phyloP scores from a whole-genome alignment of 2,797 vertebrate species.

The Helostoma temminkii region DNA sequence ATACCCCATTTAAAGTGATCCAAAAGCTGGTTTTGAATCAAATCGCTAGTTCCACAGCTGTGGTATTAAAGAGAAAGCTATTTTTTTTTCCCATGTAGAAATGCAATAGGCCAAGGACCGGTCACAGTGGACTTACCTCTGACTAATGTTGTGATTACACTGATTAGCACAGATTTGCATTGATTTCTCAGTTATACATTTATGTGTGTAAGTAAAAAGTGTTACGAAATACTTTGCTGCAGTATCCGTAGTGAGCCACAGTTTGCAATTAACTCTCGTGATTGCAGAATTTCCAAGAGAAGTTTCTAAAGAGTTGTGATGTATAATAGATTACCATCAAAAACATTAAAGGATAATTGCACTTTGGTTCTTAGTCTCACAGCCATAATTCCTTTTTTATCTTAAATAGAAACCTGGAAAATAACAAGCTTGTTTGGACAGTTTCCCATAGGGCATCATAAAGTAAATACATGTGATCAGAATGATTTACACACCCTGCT shows the following conservation, averaged over 20 bases:
- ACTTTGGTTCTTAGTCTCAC: constrained; percentile 13
- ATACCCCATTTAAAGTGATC: constrained; percentile 26
- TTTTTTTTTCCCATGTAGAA: background rate
- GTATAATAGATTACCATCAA: constrained; percentile 44
- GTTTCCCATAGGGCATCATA: background rate
- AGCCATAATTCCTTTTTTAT: background rate
- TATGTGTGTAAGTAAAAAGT: background rate
- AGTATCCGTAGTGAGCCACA: background rate
- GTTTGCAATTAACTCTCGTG: constrained; percentile 17
- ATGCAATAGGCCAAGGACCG: background rate
- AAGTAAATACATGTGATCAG: background rate
- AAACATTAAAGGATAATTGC: constrained; percentile 32
- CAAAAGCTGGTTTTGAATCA: constrained; percentile 17
- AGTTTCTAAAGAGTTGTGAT: constrained; percentile 28
- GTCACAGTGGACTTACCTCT: background rate
- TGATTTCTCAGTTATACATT: background rate
- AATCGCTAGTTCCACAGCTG: constrained; percentile 16
- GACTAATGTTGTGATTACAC: constrained; percentile 5
- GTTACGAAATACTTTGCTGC: constrained; percentile 1
- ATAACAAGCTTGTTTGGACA: background rate
- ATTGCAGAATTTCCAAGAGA: constrained; percentile 25
- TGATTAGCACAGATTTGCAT: background rate
- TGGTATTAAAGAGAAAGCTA: background rate
- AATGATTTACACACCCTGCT: background rate
- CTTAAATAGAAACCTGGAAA: background rate